Evolutionary conservation across 2,113 vertebrate genomes (phyloP).

Genomic region (Blennius ocellaris): DNA sequence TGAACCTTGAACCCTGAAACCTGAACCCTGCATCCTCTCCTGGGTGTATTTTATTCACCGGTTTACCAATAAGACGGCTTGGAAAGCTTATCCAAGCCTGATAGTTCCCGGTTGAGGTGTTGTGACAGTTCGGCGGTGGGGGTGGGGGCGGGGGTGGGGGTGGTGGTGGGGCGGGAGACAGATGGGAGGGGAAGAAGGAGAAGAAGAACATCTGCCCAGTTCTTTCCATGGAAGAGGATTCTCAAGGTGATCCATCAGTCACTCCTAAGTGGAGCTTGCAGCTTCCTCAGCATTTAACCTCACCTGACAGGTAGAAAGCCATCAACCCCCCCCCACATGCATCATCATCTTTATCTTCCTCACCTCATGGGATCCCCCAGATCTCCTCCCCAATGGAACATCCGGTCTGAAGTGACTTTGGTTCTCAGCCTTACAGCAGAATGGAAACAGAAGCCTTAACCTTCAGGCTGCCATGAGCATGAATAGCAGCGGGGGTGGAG

Average conservation of each 20-base stretch:
- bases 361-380: conserved; percentile 17
- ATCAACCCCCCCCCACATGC: background rate
- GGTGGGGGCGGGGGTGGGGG: too few species aligned
- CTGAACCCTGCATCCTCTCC: background rate
- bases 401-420: too few species aligned
- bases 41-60: conserved; percentile 21
- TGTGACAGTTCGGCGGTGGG: conserved; percentile 52
- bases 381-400: background rate
- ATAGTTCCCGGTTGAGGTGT: conserved; percentile 30
- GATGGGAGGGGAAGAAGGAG: background rate
- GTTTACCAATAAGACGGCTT: conserved; percentile 37
- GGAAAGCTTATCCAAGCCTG: background rate
- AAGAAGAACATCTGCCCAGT: background rate
- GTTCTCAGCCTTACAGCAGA: conserved; percentile 8
- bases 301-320: conserved; percentile 24
- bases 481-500: too few species aligned
- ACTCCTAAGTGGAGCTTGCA: conserved; percentile 28
- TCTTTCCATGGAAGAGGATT: background rate
- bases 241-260: background rate
- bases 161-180: too few species aligned
- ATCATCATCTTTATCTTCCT: background rate
- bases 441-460: conserved; percentile 64
- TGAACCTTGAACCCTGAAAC: too few species aligned
- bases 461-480: conserved; percentile 39
- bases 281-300: conserved; percentile 7